Conservation (phyloP, 2,888 invertebrate genomes). For the Rhamnusium bicolor region DNA sequence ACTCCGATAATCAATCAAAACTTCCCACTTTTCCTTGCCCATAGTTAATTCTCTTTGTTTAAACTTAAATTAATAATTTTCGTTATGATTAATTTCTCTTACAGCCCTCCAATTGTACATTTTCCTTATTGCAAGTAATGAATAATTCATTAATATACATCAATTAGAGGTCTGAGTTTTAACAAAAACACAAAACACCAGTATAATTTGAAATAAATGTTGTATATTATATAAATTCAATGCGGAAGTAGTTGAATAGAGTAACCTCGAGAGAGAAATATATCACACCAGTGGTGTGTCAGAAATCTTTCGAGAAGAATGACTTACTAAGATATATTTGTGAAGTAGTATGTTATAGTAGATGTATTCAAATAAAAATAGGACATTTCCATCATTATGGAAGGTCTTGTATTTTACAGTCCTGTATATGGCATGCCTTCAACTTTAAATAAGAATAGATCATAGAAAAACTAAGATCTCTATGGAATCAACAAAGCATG, state of each 20-base stretch:
- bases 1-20: conserved; percentile 23
- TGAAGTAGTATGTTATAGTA: too few relatives aligned
- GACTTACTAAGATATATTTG: too few relatives aligned
- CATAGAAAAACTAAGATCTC: too few relatives aligned
- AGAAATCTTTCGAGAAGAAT: not conserved
- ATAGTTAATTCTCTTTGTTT: conserved; percentile 22
- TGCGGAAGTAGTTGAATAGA: conserved; percentile 45
- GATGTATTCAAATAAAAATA: too few relatives aligned
- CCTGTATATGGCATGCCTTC: too few relatives aligned
- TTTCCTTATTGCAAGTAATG: conserved; percentile 28
- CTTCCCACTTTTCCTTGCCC: conserved; percentile 22
- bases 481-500: too few relatives aligned
- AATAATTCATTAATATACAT: conserved; percentile 31
- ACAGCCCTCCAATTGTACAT: not conserved
- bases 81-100: conserved; percentile 25
- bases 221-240: conserved; percentile 54
- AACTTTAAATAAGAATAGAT: too few relatives aligned
- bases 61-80: conserved; percentile 17
- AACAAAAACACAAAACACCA: conserved; percentile 19
- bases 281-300: conserved; percentile 3
- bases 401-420: too few relatives aligned
- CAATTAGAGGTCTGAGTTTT: conserved; percentile 11
- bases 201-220: conserved; percentile 52
- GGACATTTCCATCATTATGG: too few relatives aligned
- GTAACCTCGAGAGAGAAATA: not conserved